Evolutionary conservation across 2,797 vertebrate genomes (phyloP).

Genomic region (Tachyglossus aculeatus): DNA sequence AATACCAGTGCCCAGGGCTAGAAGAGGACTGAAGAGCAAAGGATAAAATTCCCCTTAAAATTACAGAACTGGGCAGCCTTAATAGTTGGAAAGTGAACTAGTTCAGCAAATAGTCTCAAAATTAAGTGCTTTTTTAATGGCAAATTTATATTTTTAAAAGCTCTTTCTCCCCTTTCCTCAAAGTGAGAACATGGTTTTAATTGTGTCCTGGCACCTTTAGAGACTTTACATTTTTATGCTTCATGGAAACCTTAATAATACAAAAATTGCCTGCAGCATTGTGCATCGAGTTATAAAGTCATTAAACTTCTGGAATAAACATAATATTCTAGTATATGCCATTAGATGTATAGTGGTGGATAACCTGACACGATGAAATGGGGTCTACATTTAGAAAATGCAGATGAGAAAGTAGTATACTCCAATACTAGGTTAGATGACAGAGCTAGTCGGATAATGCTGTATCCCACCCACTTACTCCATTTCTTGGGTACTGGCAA

Average conservation of each 20-base stretch:
- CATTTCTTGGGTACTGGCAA: conserved; percentile 20
- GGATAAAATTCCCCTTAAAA: too few species aligned
- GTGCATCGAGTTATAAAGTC: conserved; percentile 51
- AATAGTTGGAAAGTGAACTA: too few species aligned
- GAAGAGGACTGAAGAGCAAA: too few species aligned
- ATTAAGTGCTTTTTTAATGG: background rate
- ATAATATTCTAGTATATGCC: conserved; percentile 25
- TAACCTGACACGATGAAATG: conserved; percentile 28
- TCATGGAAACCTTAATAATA: conserved; percentile 53
- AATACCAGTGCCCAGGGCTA: too few species aligned
- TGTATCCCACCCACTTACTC: conserved; percentile 3
- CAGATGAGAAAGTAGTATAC: background rate
- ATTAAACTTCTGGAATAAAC: conserved; percentile 54
- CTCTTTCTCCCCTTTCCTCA: conserved; percentile 22
- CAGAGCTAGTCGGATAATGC: accelerated
- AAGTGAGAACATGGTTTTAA: conserved; percentile 31
- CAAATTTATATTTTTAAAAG: conserved; percentile 37
- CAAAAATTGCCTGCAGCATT: conserved; percentile 47
- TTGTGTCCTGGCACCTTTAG: conserved; percentile 24
- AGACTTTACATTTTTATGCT: conserved; percentile 13
- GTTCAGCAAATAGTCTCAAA: too few species aligned
- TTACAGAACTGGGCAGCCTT: too few species aligned
- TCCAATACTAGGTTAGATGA: background rate
- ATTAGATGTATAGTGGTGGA: background rate
- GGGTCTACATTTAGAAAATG: background rate